These are phyloP conservation scores for Microtus obscurus DNA, from an alignment of 2,797 vertebrate genomes.

Conservation along the genomic window DNA sequence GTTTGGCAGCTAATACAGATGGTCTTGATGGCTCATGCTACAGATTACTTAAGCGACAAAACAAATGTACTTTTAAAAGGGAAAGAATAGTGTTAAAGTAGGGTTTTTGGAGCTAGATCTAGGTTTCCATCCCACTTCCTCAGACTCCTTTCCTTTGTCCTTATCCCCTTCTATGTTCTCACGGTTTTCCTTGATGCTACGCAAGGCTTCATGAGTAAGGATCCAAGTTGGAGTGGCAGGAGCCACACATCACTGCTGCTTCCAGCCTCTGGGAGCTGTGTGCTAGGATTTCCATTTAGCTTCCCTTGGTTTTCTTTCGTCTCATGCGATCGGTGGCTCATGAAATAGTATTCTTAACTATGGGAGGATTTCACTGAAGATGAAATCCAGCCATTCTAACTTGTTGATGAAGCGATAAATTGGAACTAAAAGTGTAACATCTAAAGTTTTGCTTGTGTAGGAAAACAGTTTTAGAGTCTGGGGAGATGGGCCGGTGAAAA, in stretches of 20 bases:
- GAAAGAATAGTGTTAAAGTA: not conserved
- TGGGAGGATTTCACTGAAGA: not conserved
- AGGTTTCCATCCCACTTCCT: not conserved
- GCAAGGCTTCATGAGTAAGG: not conserved
- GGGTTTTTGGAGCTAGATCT: not conserved
- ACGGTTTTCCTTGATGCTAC: not conserved
- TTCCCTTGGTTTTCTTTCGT: not conserved
- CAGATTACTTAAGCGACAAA: not conserved
- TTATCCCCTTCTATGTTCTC: not conserved
- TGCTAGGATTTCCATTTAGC: not conserved
- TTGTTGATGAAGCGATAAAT: not conserved
- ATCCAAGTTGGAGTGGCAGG: not conserved
- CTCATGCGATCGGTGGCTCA: not conserved
- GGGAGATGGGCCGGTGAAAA: not conserved
- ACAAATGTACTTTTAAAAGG: not conserved
- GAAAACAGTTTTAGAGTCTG: not conserved
- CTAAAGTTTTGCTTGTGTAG: slow-evolving; percentile 17
- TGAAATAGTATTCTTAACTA: not conserved
- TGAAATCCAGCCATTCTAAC: not conserved
- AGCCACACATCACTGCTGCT: not conserved
- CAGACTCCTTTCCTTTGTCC: not conserved
- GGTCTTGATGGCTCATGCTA: not conserved
- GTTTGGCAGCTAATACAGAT: not conserved
- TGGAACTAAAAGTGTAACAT: not conserved
- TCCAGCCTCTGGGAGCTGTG: not conserved